Conservation (phyloP, 1,140 invertebrate genomes). For the Penaeus vannamei region DNA sequence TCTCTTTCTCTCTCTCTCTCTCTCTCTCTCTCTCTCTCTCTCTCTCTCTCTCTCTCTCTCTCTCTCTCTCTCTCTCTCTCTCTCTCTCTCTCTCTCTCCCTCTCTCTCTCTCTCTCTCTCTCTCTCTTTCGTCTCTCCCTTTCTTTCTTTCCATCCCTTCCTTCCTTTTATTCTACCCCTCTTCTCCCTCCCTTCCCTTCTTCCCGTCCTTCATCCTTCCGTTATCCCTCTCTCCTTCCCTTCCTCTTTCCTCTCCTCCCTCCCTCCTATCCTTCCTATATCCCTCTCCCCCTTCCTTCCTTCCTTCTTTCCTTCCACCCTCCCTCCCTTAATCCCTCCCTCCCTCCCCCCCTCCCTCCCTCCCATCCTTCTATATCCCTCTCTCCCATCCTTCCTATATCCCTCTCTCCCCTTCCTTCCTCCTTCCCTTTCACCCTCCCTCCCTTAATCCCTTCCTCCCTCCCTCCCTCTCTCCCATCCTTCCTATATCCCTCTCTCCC, state of each 20-base stretch:
- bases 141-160: neutral
- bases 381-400: neutral
- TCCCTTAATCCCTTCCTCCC: neutral
- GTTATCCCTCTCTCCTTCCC: neutral
- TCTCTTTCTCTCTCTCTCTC: neutral
- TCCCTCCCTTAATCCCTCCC: neutral
- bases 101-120: neutral
- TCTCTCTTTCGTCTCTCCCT: neutral
- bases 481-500: neutral
- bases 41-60: neutral
- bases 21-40: neutral
- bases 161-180: neutral
- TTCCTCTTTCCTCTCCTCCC: neutral
- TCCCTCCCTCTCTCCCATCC: too few relatives aligned
- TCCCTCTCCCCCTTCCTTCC: too few relatives aligned
- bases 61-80: neutral
- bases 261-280: too few relatives aligned
- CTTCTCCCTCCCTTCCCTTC: neutral
- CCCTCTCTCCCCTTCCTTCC: too few relatives aligned
- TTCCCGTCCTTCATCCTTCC: too few relatives aligned
- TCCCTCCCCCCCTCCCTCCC: neutral
- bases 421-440: neutral
- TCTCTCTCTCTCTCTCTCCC: neutral
- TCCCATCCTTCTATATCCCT: neutral
- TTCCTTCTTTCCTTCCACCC: neutral